Conservation (phyloP, 1,140 invertebrate genomes). For the Bombus confusus region DNA sequence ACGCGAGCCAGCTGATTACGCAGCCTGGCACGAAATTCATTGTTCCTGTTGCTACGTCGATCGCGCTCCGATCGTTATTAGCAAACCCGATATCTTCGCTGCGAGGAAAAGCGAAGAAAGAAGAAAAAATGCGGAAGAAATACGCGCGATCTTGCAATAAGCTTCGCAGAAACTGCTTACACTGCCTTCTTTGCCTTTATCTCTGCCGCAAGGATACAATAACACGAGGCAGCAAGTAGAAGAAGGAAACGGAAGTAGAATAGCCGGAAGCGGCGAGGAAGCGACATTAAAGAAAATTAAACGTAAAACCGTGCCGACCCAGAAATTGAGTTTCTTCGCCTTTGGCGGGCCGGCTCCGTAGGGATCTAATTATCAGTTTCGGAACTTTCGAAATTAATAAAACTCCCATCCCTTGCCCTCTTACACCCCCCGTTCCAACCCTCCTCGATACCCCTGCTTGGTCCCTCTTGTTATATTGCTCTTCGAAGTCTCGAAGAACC, state of each 20-base stretch:
- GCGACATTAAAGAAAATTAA: constrained; percentile 55
- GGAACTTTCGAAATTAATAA: constrained; percentile 81
- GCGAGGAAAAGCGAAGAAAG: not conserved
- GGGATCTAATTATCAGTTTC: constrained; percentile 80
- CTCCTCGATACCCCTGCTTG: constrained; percentile 41
- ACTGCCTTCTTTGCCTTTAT: not conserved
- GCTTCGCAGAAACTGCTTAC: not conserved
- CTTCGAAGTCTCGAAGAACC: constrained; percentile 72
- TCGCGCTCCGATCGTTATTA: rapidly evolving
- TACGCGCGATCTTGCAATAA: not conserved
- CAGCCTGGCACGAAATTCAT: no score
- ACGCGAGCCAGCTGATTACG: no score
- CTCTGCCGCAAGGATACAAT: not conserved
- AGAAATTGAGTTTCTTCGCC: constrained; percentile 66
- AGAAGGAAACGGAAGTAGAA: constrained; percentile 3
- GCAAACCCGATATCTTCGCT: not conserved
- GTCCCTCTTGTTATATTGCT: constrained; percentile 72
- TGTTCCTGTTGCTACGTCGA: no score
- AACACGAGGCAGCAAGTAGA: not conserved
- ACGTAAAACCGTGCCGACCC: constrained; percentile 45
- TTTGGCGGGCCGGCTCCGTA: constrained; percentile 62
- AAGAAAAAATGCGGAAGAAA: no score
- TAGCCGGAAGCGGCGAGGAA: not conserved
- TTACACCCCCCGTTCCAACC: constrained; percentile 1
- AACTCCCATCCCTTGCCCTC: constrained; percentile 64